phyloP scores from a whole-genome alignment of 2,797 vertebrate genomes.

The Sebastes umbrosus region DNA sequence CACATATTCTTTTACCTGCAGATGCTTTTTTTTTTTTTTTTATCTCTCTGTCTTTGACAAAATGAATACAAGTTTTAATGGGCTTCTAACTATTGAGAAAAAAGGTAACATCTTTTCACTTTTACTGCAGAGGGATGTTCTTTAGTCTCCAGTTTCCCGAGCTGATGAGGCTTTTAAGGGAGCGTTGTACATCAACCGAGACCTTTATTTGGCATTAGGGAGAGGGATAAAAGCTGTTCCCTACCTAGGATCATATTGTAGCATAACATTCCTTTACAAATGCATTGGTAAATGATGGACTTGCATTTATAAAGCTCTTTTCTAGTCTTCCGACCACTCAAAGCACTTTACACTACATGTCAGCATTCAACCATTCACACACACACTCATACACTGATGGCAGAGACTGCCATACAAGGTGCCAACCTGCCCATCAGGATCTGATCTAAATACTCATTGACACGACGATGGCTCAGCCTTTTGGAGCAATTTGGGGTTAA shows the following conservation, averaged over 20 bases:
- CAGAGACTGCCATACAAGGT: no score
- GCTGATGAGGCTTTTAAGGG: slow-evolving; percentile 29
- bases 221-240: background rate
- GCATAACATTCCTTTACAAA: background rate
- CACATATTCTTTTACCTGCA: background rate
- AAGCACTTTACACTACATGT: no score
- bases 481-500: no score
- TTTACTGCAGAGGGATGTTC: background rate
- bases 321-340: no score
- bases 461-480: no score
- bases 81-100: background rate
- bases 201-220: background rate
- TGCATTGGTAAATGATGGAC: background rate
- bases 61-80: background rate
- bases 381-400: no score
- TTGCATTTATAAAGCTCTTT: no score
- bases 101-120: background rate
- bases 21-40: background rate
- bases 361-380: no score
- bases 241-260: background rate
- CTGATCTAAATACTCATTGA: no score
- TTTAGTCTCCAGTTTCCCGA: background rate
- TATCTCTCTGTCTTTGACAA: background rate
- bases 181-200: slow-evolving; percentile 1
- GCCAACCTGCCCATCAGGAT: no score